A percentile compares a stretch with the other conserved stretches of the same genome.
Evolutionary conservation across 2,888 invertebrate species (phyloP).

Genomic region (Graphium colonna): DNA sequence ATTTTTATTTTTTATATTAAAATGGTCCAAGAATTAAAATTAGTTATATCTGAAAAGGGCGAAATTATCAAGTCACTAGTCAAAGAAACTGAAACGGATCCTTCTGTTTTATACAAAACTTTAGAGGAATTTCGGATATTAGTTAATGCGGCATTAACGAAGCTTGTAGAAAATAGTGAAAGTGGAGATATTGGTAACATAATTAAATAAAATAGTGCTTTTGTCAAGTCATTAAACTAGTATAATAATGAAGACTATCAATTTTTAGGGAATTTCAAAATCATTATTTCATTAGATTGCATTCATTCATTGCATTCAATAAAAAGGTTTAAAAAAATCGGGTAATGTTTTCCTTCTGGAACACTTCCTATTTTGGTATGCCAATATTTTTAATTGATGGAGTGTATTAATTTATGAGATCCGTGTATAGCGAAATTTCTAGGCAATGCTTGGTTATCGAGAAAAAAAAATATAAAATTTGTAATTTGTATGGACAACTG

Average conservation of each 20-base stretch:
- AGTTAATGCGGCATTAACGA: slow-evolving; percentile 52
- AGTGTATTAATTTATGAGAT: no score
- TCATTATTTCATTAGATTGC: neutral
- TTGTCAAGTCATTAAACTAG: neutral
- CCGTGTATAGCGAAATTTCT: no score
- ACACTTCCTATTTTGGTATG: no score
- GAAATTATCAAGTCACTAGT: slow-evolving; percentile 40
- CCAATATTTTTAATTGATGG: no score
- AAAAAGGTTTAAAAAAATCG: neutral
- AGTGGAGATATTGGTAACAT: slow-evolving; percentile 40
- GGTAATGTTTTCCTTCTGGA: no score
- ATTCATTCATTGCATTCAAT: neutral
- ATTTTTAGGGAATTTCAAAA: neutral
- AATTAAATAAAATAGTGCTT: neutral
- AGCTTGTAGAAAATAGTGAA: slow-evolving; percentile 47
- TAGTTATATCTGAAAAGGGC: slow-evolving; percentile 46
- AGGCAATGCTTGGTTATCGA: no score
- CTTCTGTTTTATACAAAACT: slow-evolving; percentile 39
- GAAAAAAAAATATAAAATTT: neutral
- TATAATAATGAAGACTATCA: neutral
- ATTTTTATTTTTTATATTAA: neutral
- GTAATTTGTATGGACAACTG: no score
- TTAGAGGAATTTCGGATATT: slow-evolving; percentile 53
- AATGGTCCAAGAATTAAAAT: slow-evolving; percentile 37
- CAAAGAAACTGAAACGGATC: slow-evolving; percentile 39